Conservation (phyloP, 1,140 invertebrate genomes). For the Danaus plexippus region DNA sequence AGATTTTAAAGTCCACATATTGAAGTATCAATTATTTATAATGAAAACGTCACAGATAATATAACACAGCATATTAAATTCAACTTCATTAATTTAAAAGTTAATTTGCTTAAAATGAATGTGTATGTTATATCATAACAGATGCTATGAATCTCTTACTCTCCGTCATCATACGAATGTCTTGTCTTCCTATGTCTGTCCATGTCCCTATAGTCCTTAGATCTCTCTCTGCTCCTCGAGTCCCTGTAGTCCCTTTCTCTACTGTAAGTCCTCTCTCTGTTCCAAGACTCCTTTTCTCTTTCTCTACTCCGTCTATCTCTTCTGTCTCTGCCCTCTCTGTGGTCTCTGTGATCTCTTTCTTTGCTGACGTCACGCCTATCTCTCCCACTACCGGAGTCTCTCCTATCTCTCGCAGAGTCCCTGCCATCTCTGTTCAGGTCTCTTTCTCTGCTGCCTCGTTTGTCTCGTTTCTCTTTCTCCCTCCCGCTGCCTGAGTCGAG, state of each 20-base stretch:
- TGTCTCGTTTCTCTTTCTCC: conserved; percentile 63
- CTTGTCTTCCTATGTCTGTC: conserved; percentile 56
- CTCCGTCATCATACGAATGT: conserved; percentile 64
- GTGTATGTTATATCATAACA: not conserved
- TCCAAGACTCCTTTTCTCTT: conserved; percentile 53
- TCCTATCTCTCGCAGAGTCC: conserved; percentile 51
- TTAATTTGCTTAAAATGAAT: not conserved
- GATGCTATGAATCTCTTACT: conserved; percentile 39
- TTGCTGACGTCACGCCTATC: conserved; percentile 57
- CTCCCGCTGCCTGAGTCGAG: conserved; percentile 67
- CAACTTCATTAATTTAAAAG: too few species aligned
- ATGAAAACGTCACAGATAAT: too few species aligned
- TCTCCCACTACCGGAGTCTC: conserved; percentile 61
- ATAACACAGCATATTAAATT: too few species aligned
- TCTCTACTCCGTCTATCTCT: conserved; percentile 59
- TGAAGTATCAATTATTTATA: too few species aligned
- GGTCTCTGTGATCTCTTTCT: conserved; percentile 48
- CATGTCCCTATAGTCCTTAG: conserved; percentile 62
- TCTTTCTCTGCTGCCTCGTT: conserved; percentile 63
- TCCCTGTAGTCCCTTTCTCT: conserved; percentile 64
- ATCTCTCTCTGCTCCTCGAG: conserved; percentile 57
- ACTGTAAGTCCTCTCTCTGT: conserved; percentile 72
- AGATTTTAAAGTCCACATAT: too few species aligned
- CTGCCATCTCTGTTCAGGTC: conserved; percentile 69
- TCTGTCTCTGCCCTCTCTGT: conserved; percentile 45